Conservation (phyloP, 2,888 invertebrate species). For the Phyllotreta striolata region DNA sequence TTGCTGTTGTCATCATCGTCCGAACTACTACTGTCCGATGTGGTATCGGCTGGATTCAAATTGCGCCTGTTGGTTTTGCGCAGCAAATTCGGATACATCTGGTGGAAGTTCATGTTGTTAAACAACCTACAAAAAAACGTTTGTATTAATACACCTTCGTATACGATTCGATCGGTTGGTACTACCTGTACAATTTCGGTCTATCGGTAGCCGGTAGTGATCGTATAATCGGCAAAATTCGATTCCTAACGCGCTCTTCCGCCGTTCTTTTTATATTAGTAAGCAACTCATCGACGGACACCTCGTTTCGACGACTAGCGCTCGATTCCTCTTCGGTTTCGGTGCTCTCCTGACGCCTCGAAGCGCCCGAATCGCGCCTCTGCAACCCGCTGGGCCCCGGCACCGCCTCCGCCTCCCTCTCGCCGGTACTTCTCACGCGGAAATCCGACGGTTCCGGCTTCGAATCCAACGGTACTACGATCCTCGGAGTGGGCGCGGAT, state of each 20-base stretch:
- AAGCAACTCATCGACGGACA: slow-evolving; percentile 42
- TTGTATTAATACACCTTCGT: slow-evolving; percentile 8
- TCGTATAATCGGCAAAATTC: slow-evolving; percentile 52
- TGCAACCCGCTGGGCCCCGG: background rate
- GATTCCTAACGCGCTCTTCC: slow-evolving; percentile 49
- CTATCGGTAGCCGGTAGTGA: slow-evolving; percentile 51
- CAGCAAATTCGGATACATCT: slow-evolving; percentile 50
- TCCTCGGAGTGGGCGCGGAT: slow-evolving; percentile 4
- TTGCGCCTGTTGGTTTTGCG: slow-evolving; percentile 46
- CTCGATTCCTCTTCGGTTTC: slow-evolving; percentile 25
- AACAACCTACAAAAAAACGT: slow-evolving; percentile 43
- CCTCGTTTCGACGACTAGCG: background rate
- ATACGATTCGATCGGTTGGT: no score
- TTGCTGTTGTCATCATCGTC: slow-evolving; percentile 32
- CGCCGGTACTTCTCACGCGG: slow-evolving; percentile 16
- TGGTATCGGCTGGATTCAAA: slow-evolving; percentile 45
- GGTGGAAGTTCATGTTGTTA: slow-evolving; percentile 48
- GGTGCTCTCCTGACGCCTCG: slow-evolving; percentile 20
- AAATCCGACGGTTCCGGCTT: slow-evolving; percentile 8
- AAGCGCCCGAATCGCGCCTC: background rate
- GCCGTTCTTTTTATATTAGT: slow-evolving; percentile 49
- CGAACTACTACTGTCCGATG: slow-evolving; percentile 54
- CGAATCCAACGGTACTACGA: background rate
- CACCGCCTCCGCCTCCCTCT: background rate
- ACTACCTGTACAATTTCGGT: slow-evolving; percentile 52